These are phyloP conservation scores for Flexamia atlantica DNA, from an alignment of 2,888 invertebrate genomes.

Conservation along the genomic window DNA sequence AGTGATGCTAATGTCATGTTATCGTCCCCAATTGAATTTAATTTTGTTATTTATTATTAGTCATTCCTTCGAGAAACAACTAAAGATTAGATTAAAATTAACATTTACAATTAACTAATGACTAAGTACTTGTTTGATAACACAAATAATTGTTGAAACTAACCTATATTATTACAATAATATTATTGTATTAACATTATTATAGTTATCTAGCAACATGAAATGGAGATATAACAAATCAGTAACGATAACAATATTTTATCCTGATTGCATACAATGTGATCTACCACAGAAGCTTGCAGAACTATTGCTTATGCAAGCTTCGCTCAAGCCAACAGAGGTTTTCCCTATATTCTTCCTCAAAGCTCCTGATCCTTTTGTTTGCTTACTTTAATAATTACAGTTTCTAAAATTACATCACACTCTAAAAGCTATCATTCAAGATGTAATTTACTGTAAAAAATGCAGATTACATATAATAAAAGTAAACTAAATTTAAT, in stretches of 20 bases:
- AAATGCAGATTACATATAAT: too few species aligned
- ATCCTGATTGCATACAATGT: conserved; percentile 6
- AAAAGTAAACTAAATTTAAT: too few species aligned
- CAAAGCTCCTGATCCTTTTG: conserved; percentile 18
- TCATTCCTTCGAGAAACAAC: background rate
- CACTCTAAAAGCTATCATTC: background rate
- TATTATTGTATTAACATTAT: conserved; percentile 23
- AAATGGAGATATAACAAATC: conserved; percentile 21
- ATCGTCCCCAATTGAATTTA: conserved; percentile 6
- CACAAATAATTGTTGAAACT: conserved; percentile 10
- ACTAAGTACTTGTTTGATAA: background rate
- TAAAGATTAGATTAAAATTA: background rate
- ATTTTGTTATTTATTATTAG: background rate
- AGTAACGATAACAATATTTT: conserved; percentile 26
- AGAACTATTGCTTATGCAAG: conserved; percentile 22
- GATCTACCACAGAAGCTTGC: conserved; percentile 22
- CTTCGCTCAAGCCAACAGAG: background rate
- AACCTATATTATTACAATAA: conserved; percentile 6
- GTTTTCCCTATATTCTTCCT: background rate
- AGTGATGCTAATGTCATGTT: background rate
- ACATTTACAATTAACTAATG: background rate
- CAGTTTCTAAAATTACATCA: conserved; percentile 27
- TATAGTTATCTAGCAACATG: conserved; percentile 34
- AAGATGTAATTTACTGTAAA: too few species aligned
- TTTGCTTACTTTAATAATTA: conserved; percentile 1